These are phyloP conservation scores for Mus pahari DNA, from an alignment of 2,113 vertebrate species.

Conservation along the genomic window DNA sequence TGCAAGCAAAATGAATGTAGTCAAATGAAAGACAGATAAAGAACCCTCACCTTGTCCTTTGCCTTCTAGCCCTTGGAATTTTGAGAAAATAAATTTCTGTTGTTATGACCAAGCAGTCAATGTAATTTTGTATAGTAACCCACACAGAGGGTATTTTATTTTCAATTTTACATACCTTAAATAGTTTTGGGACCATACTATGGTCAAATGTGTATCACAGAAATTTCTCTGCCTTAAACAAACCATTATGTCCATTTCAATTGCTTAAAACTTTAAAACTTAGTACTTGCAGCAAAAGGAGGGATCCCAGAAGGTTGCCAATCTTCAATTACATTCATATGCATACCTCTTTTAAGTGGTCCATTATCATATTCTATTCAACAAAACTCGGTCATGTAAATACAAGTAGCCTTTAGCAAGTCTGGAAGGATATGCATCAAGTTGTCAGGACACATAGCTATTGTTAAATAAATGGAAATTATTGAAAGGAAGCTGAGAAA, in stretches of 20 bases:
- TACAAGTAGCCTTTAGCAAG: not conserved
- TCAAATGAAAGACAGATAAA: not conserved
- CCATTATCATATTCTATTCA: not conserved
- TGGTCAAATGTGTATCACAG: not conserved
- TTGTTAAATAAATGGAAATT: not conserved
- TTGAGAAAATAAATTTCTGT: not conserved
- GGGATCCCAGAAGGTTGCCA: accelerated
- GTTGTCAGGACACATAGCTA: not conserved
- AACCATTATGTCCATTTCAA: not conserved
- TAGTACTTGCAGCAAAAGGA: not conserved
- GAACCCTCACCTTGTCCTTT: not conserved
- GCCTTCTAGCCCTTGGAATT: not conserved
- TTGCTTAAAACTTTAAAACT: not conserved
- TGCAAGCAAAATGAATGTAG: not conserved
- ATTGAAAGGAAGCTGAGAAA: not conserved
- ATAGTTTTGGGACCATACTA: not conserved
- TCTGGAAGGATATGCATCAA: not conserved
- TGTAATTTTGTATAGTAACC: not conserved
- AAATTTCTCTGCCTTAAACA: not conserved
- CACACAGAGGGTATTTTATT: not conserved
- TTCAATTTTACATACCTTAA: not conserved
- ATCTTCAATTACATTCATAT: not conserved
- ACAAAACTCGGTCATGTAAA: not conserved
- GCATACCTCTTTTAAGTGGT: not conserved
- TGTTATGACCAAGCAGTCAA: not conserved